These are phyloP conservation scores for Gephyroberyx darwinii DNA, from an alignment of 2,797 vertebrate species.

Conservation along the genomic window DNA sequence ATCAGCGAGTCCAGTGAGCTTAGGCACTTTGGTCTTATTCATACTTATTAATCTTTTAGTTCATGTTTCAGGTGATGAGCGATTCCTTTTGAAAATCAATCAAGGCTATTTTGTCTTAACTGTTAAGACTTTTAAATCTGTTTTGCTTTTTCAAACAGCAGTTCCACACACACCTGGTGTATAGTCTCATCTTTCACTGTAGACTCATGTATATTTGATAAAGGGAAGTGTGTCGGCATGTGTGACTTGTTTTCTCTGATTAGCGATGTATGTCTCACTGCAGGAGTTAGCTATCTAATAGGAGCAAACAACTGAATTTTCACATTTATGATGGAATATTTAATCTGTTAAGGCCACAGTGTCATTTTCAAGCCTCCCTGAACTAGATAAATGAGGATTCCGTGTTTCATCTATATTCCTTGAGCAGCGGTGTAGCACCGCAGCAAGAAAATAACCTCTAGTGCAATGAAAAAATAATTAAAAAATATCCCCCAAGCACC, in stretches of 20 bases:
- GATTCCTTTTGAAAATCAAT: background rate
- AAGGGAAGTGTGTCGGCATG: conserved; percentile 27
- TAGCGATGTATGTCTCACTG: conserved; percentile 14
- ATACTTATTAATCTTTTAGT: background rate
- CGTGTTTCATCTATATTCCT: background rate
- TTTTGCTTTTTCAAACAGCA: conserved; percentile 21
- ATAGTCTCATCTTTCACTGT: conserved; percentile 57
- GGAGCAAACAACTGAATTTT: background rate
- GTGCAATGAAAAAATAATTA: background rate
- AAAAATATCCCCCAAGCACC: background rate
- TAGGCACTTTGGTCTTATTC: background rate
- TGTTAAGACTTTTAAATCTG: conserved; percentile 33
- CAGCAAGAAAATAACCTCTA: background rate
- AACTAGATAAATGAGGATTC: background rate
- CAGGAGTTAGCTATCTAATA: background rate
- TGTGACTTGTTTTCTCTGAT: conserved; percentile 48
- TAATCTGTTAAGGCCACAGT: background rate
- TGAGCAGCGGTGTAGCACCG: background rate
- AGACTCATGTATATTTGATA: conserved; percentile 68
- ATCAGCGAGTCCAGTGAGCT: background rate
- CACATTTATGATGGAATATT: background rate
- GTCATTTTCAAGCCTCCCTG: background rate
- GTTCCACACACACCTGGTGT: conserved; percentile 15
- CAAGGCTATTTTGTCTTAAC: background rate
- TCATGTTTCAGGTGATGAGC: background rate